These are phyloP conservation scores for Calliphora vicina DNA, from an alignment of 1,140 invertebrate species.

Conservation along the genomic window DNA sequence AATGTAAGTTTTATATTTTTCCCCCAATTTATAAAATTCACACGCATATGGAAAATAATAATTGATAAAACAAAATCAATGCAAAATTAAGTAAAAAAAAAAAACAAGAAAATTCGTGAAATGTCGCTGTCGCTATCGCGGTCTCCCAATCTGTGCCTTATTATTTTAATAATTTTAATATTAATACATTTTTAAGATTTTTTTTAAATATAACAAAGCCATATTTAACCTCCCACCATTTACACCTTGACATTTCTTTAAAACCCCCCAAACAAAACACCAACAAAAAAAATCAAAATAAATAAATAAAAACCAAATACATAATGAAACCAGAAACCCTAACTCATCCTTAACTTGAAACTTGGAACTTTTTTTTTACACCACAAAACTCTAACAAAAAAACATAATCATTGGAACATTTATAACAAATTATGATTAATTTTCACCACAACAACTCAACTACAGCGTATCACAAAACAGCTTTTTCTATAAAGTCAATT, in stretches of 20 bases:
- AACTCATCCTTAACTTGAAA: not conserved
- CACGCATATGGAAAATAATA: conserved; percentile 34
- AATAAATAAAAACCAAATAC: not conserved
- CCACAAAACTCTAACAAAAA: not conserved
- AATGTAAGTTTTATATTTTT: not conserved
- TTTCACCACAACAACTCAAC: too few species aligned
- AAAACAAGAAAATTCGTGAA: conserved; percentile 50
- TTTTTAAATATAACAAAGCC: not conserved
- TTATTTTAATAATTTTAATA: conserved; percentile 42
- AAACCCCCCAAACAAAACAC: not conserved
- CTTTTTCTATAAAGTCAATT: not conserved
- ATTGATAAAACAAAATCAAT: not conserved
- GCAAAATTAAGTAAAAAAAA: not conserved
- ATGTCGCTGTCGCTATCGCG: conserved; percentile 62
- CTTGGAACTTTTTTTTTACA: not conserved
- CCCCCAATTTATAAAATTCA: conserved; percentile 6
- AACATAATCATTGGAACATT: conserved; percentile 5
- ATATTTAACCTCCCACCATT: conserved; percentile 9
- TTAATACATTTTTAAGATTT: not conserved
- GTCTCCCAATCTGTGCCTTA: conserved; percentile 64
- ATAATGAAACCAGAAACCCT: not conserved
- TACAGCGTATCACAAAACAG: too few species aligned
- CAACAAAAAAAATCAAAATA: too few species aligned
- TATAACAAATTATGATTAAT: not conserved
- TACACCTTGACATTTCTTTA: conserved; percentile 21